These are phyloP conservation scores for Enhydra lutris DNA, from an alignment of 2,113 vertebrate species.

Conservation along the genomic window DNA sequence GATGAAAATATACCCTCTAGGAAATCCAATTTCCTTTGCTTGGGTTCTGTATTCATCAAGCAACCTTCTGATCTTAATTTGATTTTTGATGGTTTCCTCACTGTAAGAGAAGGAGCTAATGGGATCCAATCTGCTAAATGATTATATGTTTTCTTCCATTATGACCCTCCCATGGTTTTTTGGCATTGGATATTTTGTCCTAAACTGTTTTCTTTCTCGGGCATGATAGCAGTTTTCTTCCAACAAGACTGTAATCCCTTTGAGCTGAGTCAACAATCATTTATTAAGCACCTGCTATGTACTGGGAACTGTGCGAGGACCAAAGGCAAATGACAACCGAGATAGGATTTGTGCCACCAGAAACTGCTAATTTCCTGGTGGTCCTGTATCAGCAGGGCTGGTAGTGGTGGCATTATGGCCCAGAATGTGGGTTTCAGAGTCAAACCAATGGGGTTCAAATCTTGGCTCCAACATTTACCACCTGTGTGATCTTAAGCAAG, in stretches of 20 bases:
- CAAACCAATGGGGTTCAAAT: background rate
- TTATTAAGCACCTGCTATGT: background rate
- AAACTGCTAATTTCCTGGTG: background rate
- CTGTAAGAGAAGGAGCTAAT: slow-evolving; percentile 53
- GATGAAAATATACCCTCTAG: slow-evolving; percentile 64
- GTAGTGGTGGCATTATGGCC: no score
- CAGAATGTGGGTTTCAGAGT: background rate
- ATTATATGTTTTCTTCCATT: slow-evolving; percentile 41
- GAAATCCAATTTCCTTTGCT: slow-evolving; percentile 68
- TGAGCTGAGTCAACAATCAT: background rate
- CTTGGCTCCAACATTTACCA: background rate
- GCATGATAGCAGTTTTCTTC: slow-evolving; percentile 21
- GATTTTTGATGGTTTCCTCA: slow-evolving; percentile 71
- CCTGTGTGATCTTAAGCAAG: background rate
- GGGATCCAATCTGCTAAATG: slow-evolving; percentile 20
- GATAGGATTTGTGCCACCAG: background rate
- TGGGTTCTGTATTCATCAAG: slow-evolving; percentile 34
- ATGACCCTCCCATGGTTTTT: slow-evolving; percentile 20
- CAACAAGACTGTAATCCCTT: slow-evolving; percentile 28
- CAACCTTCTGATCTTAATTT: slow-evolving; percentile 71
- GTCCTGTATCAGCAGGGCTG: background rate
- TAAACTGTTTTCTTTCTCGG: slow-evolving; percentile 46
- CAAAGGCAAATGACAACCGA: background rate
- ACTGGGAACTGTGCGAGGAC: background rate
- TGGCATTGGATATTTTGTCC: slow-evolving; percentile 43